These are phyloP conservation scores for Callospermophilus lateralis DNA, from an alignment of 2,113 vertebrate species.

Conservation along the genomic window DNA sequence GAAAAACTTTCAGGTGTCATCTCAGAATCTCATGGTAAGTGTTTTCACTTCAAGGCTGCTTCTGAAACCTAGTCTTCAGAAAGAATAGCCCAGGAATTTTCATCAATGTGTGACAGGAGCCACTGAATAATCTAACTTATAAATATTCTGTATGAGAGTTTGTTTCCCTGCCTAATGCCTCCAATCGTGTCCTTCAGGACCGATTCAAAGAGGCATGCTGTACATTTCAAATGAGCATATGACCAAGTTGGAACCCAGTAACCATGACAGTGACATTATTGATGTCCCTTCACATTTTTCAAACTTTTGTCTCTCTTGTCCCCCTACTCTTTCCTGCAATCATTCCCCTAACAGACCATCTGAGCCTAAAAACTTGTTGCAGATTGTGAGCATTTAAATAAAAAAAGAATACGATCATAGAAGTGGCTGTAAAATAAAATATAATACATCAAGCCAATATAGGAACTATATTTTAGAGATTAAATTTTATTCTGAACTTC, in stretches of 20 bases:
- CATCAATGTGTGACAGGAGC: background rate
- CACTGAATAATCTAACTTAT: background rate
- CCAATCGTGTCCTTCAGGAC: background rate
- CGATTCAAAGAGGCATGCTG: background rate
- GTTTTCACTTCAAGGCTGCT: background rate
- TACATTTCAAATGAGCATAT: background rate
- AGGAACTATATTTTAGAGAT: background rate
- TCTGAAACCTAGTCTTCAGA: background rate
- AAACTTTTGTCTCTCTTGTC: background rate
- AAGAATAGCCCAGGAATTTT: background rate
- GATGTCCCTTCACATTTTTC: background rate
- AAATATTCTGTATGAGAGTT: background rate
- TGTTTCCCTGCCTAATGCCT: background rate
- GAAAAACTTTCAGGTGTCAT: background rate
- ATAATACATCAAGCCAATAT: background rate
- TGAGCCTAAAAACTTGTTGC: background rate
- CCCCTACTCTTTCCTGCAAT: background rate
- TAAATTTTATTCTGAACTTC: background rate
- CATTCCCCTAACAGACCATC: background rate
- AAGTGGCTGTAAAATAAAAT: background rate
- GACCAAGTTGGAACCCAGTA: background rate
- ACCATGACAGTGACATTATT: background rate
- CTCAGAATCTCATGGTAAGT: background rate
- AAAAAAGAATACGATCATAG: background rate
- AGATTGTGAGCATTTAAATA: background rate